Evolutionary conservation across 2,888 invertebrate species (phyloP).

Genomic region (Cactoblastis cactorum): DNA sequence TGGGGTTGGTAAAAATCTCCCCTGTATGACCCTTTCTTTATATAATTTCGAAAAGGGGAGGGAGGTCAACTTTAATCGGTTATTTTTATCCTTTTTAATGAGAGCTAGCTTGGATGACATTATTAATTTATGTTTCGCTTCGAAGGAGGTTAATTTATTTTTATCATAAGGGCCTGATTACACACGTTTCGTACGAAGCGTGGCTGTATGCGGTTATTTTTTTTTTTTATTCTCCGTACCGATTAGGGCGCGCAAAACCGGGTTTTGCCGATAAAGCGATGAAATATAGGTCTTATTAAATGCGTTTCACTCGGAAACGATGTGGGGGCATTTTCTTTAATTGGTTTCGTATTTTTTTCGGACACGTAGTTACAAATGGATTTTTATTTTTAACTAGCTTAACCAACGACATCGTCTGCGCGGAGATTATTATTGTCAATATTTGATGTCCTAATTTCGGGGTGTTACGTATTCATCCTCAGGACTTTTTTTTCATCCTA

Average conservation of each 20-base stretch:
- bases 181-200: constrained; percentile 29
- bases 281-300: constrained; percentile 13
- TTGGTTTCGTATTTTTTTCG: neutral
- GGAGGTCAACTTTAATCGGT: constrained; percentile 18
- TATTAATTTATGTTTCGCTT: constrained; percentile 65
- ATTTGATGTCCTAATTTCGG: too few relatives aligned
- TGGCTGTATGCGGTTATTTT: constrained; percentile 27
- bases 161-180: constrained; percentile 31
- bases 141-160: constrained; percentile 46
- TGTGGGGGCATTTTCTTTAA: constrained; percentile 5
- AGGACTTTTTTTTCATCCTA: too few relatives aligned
- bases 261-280: constrained; percentile 12
- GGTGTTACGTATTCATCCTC: too few relatives aligned
- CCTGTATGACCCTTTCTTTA: constrained; percentile 11
- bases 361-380: too few relatives aligned
- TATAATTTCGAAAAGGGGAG: constrained; percentile 22
- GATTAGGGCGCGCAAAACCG: constrained; percentile 9
- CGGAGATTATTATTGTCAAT: too few relatives aligned
- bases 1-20: constrained; percentile 19
- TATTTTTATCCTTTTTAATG: constrained; percentile 27
- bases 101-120: constrained; percentile 53
- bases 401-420: too few relatives aligned
- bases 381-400: too few relatives aligned
- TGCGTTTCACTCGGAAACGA: constrained; percentile 3
- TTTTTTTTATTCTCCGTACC: constrained; percentile 10